Evolutionary conservation across 2,888 invertebrate species (phyloP).

Genomic region (Dynastes hyllus): DNA sequence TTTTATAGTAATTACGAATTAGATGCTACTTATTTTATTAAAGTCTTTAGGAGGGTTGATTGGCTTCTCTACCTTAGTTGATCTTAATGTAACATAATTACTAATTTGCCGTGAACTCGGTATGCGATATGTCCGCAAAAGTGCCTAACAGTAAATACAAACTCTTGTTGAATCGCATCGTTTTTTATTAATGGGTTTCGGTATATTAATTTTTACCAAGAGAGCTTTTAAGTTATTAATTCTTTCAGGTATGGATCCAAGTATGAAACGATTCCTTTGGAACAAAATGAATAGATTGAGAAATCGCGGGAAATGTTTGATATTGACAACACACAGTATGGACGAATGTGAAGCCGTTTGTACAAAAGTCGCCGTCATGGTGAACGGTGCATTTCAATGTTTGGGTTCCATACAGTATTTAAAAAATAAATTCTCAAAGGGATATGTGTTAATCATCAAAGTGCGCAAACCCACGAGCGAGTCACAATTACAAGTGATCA

Average conservation of each 20-base stretch:
- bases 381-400: conserved; percentile 86
- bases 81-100: too few species aligned
- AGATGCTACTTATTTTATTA: too few species aligned
- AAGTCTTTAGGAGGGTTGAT: too few species aligned
- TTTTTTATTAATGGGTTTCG: too few species aligned
- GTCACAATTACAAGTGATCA: neutral
- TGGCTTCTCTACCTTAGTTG: too few species aligned
- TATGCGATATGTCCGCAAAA: too few species aligned
- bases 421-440: conserved; percentile 85
- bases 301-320: conserved; percentile 82
- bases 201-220: too few species aligned
- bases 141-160: too few species aligned
- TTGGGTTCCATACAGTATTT: conserved; percentile 87
- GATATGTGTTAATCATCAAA: conserved; percentile 70
- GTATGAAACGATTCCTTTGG: conserved; percentile 87
- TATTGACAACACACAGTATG: conserved; percentile 91
- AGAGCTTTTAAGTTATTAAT: neutral
- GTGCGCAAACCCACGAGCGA: conserved; percentile 56
- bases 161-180: too few species aligned
- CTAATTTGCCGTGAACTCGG: too few species aligned
- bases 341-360: conserved; percentile 92
- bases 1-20: too few species aligned
- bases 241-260: conserved; percentile 82
- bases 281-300: conserved; percentile 80
- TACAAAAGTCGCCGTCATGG: conserved; percentile 88